Evolutionary conservation across 1,140 invertebrate genomes (phyloP), one percentile per base, ranked within the genome.

Genomic region (Odontomachus brunneus): DNA sequence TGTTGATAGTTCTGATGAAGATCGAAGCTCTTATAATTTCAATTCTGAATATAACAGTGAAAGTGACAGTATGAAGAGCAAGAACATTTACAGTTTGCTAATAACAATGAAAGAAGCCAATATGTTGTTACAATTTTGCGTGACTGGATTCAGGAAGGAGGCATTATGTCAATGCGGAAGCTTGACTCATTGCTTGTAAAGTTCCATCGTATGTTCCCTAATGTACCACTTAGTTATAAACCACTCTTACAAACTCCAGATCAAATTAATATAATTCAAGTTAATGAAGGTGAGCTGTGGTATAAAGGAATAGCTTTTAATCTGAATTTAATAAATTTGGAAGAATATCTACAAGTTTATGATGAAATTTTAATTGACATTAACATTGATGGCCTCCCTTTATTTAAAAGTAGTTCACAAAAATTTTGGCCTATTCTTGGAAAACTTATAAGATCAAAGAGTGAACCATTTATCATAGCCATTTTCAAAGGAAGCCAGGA

Each of bases 341-440:
- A 65, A 0, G 9, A 65, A 29, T 29, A 62, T 62, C 26, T 62
- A 62, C 59, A 29, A 33, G 29, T 0, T 29, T 62, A 2, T 62
- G 19, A 65, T 65, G 9, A 65, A 65, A 65, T 65, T 65, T 44
- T 65, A 33, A 33, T 33, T 33, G 29, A 33, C 29, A 33, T 33
- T 33, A 33, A 33, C 29, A 33, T 33, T 33, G 29, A 65, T 65
- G 33, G 62, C 11, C 62, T 65, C 19, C 62, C 29, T 9, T 65
- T 65, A 12, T 65, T 44, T 22, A 65, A 65, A 65, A 65, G 62
- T 38, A 62, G 24, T 26, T 11, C 60, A n/a, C 5, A 33, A 62
- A 62, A 29, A 65, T 65, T 65, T 65, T 65, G 62, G 33, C 33
- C 62, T n/a, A 65, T 65, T 44, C 62, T 65, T 44, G 62, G 62